Conservation (phyloP, 2,113 vertebrate genomes). For the Plecturocebus donacophilus region DNA sequence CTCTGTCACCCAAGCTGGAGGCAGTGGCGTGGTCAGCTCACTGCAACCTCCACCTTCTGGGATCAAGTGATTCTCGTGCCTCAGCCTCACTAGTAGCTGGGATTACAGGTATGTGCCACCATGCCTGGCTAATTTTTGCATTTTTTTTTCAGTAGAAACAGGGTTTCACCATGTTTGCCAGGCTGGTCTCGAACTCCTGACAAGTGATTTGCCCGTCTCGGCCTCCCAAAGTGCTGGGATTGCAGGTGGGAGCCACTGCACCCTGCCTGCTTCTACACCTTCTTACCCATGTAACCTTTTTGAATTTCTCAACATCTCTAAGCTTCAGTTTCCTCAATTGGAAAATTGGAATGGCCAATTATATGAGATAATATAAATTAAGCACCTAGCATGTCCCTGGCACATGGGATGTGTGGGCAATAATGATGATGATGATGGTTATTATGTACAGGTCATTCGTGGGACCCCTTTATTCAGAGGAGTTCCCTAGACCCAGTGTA, state of each 20-base stretch:
- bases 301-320: background rate
- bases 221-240: background rate
- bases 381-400: background rate
- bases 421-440: rapidly evolving
- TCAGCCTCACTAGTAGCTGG: background rate
- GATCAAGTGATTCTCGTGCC: background rate
- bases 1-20: background rate
- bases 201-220: background rate
- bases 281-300: background rate
- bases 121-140: background rate
- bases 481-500: background rate
- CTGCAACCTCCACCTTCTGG: background rate
- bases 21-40: background rate
- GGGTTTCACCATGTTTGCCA: background rate
- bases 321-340: background rate
- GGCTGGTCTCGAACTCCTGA: background rate
- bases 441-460: background rate
- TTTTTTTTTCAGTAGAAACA: background rate
- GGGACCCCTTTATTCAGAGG: background rate
- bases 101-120: background rate
- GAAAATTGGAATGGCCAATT: background rate
- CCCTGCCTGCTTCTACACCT: background rate
- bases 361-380: background rate
- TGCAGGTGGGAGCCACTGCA: background rate
- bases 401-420: rapidly evolving